These are phyloP conservation scores for Diplodus sargus DNA, from an alignment of 2,797 vertebrate genomes.

Conservation along the genomic window DNA sequence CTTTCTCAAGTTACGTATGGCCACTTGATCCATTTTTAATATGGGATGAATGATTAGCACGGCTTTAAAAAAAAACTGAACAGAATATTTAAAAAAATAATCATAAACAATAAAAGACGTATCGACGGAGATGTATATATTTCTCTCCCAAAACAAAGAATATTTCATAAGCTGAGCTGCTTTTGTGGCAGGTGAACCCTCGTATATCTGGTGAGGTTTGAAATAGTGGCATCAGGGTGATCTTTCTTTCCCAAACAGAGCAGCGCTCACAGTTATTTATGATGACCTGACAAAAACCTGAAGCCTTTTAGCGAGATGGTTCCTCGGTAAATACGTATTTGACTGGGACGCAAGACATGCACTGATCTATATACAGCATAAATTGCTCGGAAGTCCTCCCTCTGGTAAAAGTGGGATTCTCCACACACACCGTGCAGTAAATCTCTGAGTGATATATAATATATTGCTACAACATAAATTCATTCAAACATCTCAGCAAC, in stretches of 20 bases:
- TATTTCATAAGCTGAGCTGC: not conserved
- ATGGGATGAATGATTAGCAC: not conserved
- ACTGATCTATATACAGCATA: conserved; percentile 29
- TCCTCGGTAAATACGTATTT: conserved; percentile 2
- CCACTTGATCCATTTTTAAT: not conserved
- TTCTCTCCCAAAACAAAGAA: not conserved
- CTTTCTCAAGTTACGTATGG: not conserved
- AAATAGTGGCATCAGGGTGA: conserved; percentile 19
- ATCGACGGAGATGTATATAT: too few species aligned
- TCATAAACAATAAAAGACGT: not conserved
- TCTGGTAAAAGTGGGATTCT: not conserved
- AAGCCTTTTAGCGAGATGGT: not conserved
- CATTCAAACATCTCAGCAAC: not conserved
- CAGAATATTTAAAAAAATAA: not conserved
- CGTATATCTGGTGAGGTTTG: not conserved
- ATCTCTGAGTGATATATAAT: conserved; percentile 1
- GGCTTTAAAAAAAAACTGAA: not conserved
- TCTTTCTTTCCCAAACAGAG: conserved; percentile 35
- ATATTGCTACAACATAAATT: conserved; percentile 14
- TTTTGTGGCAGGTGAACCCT: conserved; percentile 10
- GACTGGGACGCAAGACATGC: conserved; percentile 19
- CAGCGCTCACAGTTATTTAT: conserved; percentile 42
- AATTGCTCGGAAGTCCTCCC: conserved; percentile 19
- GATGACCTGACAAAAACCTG: conserved; percentile 12
- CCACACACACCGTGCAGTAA: conserved; percentile 10